Conservation (phyloP, 2,113 vertebrate species). For the Leucopsar rothschildi region DNA sequence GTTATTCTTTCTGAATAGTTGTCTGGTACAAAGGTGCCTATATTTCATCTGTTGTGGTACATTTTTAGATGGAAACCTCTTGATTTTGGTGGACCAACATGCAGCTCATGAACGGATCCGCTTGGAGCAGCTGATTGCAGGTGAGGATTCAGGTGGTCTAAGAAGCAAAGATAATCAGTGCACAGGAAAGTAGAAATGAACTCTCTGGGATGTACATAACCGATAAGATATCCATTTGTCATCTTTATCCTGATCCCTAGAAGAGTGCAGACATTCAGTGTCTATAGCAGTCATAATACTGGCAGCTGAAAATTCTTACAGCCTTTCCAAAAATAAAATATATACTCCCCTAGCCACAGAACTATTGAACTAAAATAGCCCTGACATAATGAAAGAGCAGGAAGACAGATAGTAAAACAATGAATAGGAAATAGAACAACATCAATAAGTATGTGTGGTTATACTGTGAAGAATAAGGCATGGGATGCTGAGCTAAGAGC, state of each 20-base stretch:
- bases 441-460: slow-evolving; percentile 20
- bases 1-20: slow-evolving; percentile 1
- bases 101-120: slow-evolving; percentile 94
- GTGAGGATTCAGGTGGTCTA: slow-evolving; percentile 63
- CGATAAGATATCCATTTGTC: not conserved
- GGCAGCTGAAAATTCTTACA: slow-evolving; percentile 7
- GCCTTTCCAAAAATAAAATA: slow-evolving; percentile 4
- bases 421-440: slow-evolving; percentile 37
- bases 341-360: not conserved
- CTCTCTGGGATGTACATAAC: not conserved
- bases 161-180: not conserved
- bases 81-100: slow-evolving; percentile 95
- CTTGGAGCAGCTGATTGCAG: slow-evolving; percentile 88
- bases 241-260: not conserved
- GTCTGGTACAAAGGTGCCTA: not conserved
- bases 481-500: not conserved
- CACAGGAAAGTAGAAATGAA: not conserved
- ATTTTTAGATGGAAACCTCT: slow-evolving; percentile 81
- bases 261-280: not conserved
- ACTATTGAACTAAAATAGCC: slow-evolving; percentile 24
- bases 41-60: not conserved
- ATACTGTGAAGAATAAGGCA: not conserved
- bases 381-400: slow-evolving; percentile 35
- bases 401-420: slow-evolving; percentile 52
- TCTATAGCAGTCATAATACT: not conserved